Evolutionary conservation across 2,888 invertebrate species (phyloP).

Genomic region (Cheilosia variabilis): DNA sequence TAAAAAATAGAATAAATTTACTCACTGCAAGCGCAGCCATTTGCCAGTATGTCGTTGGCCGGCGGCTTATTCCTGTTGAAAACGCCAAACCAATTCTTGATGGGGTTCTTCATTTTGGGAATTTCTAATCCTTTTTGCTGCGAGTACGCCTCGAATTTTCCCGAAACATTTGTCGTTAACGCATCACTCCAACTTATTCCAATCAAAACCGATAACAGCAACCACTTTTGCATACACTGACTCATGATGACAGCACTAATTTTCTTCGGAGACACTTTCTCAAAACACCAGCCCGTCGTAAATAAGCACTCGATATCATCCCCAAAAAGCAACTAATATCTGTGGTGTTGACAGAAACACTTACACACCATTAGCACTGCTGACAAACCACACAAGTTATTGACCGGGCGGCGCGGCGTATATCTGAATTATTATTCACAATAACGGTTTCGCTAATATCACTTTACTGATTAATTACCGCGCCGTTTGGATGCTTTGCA

Average conservation of each 20-base stretch:
- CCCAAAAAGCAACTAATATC: slow-evolving; percentile 26
- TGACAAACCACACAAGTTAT: slow-evolving; percentile 41
- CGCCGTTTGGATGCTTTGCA: slow-evolving; percentile 17
- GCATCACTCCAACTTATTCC: slow-evolving; percentile 47
- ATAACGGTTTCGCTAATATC: slow-evolving; percentile 35
- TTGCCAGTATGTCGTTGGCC: background rate
- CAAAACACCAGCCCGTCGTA: background rate
- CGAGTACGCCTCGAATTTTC: slow-evolving; percentile 47
- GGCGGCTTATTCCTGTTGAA: slow-evolving; percentile 87
- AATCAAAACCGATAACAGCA: slow-evolving; percentile 51
- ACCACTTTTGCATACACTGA: slow-evolving; percentile 39
- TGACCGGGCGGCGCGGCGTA: slow-evolving; percentile 19
- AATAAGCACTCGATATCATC: slow-evolving; percentile 41
- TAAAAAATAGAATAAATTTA: background rate
- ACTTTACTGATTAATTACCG: slow-evolving; percentile 38
- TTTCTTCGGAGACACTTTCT: slow-evolving; percentile 1
- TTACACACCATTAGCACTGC: background rate
- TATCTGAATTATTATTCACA: slow-evolving; percentile 29
- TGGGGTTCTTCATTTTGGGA: slow-evolving; percentile 79
- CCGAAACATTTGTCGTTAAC: slow-evolving; percentile 34
- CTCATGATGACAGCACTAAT: slow-evolving; percentile 56
- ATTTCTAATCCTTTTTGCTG: slow-evolving; percentile 68
- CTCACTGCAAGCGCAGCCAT: slow-evolving; percentile 60
- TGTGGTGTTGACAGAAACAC: background rate
- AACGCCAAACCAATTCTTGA: slow-evolving; percentile 86